phyloP scores from a whole-genome alignment of 2,888 invertebrate species.

The Buathra laborator region DNA sequence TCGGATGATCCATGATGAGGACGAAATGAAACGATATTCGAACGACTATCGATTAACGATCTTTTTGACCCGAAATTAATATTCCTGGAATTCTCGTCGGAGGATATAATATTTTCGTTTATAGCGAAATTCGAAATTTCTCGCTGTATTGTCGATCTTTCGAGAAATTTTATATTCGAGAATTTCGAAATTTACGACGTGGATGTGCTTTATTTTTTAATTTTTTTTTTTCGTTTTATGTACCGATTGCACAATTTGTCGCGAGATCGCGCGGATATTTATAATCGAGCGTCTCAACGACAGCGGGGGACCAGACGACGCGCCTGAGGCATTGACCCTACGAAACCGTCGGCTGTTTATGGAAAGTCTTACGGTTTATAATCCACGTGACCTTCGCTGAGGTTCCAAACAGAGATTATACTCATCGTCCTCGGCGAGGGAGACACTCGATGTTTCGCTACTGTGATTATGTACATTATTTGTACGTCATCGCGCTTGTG shows the following conservation, averaged over 20 bases:
- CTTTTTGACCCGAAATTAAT: neutral
- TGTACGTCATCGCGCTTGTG: slow-evolving; percentile 22
- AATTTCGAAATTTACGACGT: slow-evolving; percentile 40
- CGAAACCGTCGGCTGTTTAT: neutral
- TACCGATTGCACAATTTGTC: slow-evolving; percentile 38
- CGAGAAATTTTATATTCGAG: slow-evolving; percentile 23
- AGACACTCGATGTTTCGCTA: neutral
- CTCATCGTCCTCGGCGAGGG: neutral
- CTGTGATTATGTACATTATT: slow-evolving; percentile 45
- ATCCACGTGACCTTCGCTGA: neutral
- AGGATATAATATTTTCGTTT: neutral
- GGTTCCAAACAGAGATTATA: slow-evolving; percentile 5
- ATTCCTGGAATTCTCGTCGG: neutral
- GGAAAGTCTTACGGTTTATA: slow-evolving; percentile 3
- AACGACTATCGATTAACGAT: slow-evolving; percentile 27
- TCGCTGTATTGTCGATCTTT: slow-evolving; percentile 35
- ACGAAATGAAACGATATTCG: neutral
- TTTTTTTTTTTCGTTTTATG: slow-evolving; percentile 18
- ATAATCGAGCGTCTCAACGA: neutral
- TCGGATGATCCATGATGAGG: neutral
- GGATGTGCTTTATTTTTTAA: slow-evolving; percentile 15
- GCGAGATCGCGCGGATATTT: neutral
- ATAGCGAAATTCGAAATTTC: slow-evolving; percentile 18
- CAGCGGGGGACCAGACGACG: neutral
- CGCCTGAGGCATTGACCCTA: slow-evolving; percentile 1